phyloP scores from a whole-genome alignment of 2,888 invertebrate genomes.

The Heliconius cydno region DNA sequence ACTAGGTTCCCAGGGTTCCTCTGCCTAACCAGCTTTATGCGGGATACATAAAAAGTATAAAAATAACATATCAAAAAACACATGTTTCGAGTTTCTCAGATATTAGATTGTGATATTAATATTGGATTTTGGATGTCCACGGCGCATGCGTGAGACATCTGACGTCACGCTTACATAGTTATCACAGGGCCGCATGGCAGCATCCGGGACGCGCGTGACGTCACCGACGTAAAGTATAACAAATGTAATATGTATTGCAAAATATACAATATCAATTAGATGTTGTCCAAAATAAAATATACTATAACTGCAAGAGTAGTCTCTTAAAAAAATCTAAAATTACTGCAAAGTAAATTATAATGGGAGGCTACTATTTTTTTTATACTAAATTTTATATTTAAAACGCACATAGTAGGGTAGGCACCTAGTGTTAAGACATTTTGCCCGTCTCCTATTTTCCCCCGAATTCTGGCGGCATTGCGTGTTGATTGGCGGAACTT shows the following conservation, averaged over 20 bases:
- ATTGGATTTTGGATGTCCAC: slow-evolving; percentile 24
- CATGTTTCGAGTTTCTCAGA: neutral
- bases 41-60: too few relatives aligned
- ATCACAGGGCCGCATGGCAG: slow-evolving; percentile 42
- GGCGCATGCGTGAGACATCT: slow-evolving; percentile 48
- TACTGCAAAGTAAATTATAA: too few relatives aligned
- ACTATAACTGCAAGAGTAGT: neutral
- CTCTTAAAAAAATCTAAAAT: too few relatives aligned
- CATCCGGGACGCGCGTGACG: slow-evolving; percentile 52
- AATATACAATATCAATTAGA: neutral
- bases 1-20: too few relatives aligned
- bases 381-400: too few relatives aligned
- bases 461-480: neutral
- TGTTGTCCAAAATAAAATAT: neutral
- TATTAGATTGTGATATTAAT: slow-evolving; percentile 18
- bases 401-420: neutral
- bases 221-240: slow-evolving; percentile 41
- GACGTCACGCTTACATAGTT: slow-evolving; percentile 50
- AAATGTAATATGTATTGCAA: slow-evolving; percentile 15
- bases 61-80: neutral
- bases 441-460: neutral
- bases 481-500: neutral
- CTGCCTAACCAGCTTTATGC: too few relatives aligned
- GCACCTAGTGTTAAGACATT: neutral
- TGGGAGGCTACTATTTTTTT: too few relatives aligned